phyloP scores from a whole-genome alignment of 2,797 vertebrate genomes.

The Artibeus jamaicensis region DNA sequence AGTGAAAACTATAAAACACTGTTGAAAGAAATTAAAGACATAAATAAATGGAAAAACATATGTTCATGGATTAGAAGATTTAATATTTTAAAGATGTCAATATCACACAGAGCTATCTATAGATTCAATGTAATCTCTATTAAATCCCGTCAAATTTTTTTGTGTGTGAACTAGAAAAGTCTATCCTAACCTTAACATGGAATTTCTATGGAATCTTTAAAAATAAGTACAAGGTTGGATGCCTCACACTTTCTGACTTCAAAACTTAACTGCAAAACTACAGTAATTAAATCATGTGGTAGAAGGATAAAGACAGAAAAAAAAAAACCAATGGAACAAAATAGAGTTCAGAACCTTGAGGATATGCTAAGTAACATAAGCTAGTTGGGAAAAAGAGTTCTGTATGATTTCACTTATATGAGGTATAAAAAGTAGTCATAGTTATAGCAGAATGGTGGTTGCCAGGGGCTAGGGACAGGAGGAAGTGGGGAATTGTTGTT shows the following conservation, averaged over 20 bases:
- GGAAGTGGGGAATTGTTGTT: background rate
- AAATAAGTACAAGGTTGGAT: background rate
- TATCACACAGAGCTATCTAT: background rate
- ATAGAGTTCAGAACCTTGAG: background rate
- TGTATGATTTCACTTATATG: background rate
- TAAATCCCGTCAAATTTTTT: background rate
- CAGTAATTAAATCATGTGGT: background rate
- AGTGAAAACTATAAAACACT: background rate
- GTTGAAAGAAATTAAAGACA: background rate
- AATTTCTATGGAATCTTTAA: background rate
- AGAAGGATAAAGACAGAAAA: background rate
- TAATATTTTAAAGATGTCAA: background rate
- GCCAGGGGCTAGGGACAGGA: no score
- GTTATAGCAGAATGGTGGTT: background rate
- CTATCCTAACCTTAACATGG: background rate
- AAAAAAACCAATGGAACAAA: background rate
- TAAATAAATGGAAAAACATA: background rate
- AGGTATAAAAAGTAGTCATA: background rate
- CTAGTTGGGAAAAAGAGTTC: background rate
- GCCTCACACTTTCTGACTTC: background rate
- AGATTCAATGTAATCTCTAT: background rate
- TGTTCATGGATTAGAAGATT: background rate
- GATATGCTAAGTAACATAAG: background rate
- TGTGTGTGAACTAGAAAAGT: background rate
- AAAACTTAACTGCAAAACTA: background rate